phyloP scores from a whole-genome alignment of 2,113 vertebrate genomes.

The Phalacrocorax carbo region DNA sequence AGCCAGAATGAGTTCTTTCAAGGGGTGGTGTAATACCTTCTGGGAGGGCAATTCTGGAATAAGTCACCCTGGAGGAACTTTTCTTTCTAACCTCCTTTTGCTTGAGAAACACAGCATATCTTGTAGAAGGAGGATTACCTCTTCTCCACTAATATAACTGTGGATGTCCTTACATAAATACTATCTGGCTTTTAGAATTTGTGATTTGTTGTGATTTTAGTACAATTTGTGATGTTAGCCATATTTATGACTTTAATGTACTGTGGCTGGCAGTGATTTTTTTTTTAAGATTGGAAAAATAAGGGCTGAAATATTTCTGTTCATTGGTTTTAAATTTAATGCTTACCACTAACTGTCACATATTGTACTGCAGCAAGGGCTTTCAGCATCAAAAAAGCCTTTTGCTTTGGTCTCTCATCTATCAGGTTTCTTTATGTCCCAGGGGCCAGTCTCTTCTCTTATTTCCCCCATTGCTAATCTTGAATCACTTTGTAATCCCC shows the following conservation, averaged over 20 bases:
- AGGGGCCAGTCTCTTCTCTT: not conserved
- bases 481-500: not conserved
- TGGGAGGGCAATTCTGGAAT: not conserved
- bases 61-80: not conserved
- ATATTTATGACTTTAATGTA: not conserved
- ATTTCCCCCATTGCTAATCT: not conserved
- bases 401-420: not conserved
- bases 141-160: not conserved
- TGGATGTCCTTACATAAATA: not conserved
- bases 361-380: not conserved
- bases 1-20: not conserved
- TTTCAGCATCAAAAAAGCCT: not conserved
- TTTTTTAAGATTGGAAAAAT: not conserved
- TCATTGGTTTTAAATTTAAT: not conserved
- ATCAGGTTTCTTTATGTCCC: not conserved
- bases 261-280: not conserved
- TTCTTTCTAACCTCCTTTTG: not conserved
- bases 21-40: not conserved
- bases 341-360: not conserved
- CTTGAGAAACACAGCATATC: not conserved
- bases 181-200: not conserved
- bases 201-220: not conserved
- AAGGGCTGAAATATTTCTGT: not conserved
- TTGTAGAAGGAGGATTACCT: not conserved
- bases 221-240: not conserved